Percentiles rank a stretch among this genome's conserved stretches.
phyloP scores from a whole-genome alignment of 37 sponge, comb jelly and placozoan species.

The Mnemiopsis leidyi region DNA sequence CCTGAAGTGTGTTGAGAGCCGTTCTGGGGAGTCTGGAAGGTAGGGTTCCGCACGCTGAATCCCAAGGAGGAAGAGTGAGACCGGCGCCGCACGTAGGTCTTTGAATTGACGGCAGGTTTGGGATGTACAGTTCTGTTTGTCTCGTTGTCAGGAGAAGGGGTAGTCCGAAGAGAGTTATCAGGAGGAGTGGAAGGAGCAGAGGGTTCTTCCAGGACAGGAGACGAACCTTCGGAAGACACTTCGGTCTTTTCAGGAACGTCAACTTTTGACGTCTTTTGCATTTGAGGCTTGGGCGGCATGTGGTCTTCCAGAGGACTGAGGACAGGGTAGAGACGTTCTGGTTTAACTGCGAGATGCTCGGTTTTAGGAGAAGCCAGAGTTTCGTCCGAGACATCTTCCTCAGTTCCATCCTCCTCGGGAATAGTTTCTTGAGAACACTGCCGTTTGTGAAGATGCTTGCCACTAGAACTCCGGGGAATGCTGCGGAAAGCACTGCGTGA shows the following conservation, averaged over 20 bases:
- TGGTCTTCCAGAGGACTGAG: neutral
- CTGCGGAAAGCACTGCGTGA: neutral
- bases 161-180: neutral
- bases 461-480: neutral
- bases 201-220: neutral
- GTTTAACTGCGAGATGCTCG: neutral
- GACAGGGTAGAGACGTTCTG: neutral
- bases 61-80: neutral
- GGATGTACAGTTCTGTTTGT: neutral
- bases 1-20: neutral
- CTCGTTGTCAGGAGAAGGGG: neutral
- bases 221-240: neutral
- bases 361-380: neutral
- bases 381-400: neutral
- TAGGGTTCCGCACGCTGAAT: constrained; percentile 61
- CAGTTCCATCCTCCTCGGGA: neutral
- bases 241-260: neutral
- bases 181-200: neutral
- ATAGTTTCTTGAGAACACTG: neutral
- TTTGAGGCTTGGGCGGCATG: neutral
- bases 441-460: neutral
- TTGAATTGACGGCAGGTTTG: neutral
- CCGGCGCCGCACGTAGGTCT: neutral
- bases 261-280: neutral
- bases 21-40: neutral